Conservation (phyloP, 2,113 vertebrate genomes). For the Abramis brama region DNA sequence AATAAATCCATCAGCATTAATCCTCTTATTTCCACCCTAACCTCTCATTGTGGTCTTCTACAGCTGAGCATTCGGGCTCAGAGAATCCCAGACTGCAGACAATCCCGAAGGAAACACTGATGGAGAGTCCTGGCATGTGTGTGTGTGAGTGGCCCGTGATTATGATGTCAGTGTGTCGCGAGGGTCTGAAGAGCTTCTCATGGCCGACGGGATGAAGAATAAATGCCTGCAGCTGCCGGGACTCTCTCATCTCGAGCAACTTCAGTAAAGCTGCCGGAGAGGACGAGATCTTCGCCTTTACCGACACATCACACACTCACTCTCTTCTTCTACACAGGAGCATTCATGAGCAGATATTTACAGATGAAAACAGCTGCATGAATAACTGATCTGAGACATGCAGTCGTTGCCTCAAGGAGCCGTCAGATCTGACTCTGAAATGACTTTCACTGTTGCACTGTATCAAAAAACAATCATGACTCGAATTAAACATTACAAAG, state of each 20-base stretch:
- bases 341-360: neutral
- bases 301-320: conserved; percentile 9
- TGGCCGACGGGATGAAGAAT: conserved; percentile 47
- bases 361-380: neutral
- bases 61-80: neutral
- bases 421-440: neutral
- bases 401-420: neutral
- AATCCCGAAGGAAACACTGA: neutral
- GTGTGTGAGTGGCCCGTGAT: neutral
- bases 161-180: conserved; percentile 26
- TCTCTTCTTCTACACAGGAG: conserved; percentile 12
- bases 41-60: neutral
- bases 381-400: neutral
- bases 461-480: no score
- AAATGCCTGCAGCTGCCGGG: conserved; percentile 21
- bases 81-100: neutral
- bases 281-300: conserved; percentile 4
- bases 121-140: neutral
- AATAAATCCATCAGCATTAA: neutral
- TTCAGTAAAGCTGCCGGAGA: conserved; percentile 46
- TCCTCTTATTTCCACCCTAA: conserved; percentile 13
- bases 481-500: neutral
- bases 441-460: neutral
- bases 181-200: neutral
- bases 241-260: conserved; percentile 51